Base-by-base conservation (phyloP, 2,797 vertebrate genomes). In the Lithobates sylvaticus region DNA sequence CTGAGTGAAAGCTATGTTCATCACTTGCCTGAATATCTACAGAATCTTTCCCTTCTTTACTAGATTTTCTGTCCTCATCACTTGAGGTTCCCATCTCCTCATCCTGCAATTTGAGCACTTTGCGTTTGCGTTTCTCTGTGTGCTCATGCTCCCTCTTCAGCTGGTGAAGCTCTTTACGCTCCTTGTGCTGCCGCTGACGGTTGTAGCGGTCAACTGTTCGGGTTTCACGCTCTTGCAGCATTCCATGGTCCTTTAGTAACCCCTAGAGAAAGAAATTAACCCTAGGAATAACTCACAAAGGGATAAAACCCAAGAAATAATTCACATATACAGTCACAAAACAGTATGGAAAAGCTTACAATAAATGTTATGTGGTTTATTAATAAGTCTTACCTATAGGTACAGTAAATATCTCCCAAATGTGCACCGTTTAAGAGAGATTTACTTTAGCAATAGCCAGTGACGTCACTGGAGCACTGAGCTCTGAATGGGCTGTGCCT, bases 1-100 rank as follows among this genome's bases (percentile, higher is more conserved):
- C 34, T 27, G 23, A 13, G 18, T 10, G 50, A 32, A 34, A 21
- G 47, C 26, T 18, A 12, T 1, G 36, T n/a, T 21, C 6, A n/a
- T 26, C 32, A 42, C 84, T 82, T 76, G 96, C 97, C 97, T 98
- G 97, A 88, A 98, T 97, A 91, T 99, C 97, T 80, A 97, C 18
- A 0, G 78, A 32, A 23, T 92, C 76, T 3, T 85, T 93, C 23
- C 70, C 85, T n/a, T 26, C 92, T 72, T 74, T 89, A 39, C n/a
- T 0, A 29, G 42, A 82, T 4, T 61, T 77, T 1, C 10, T 50
- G 0, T 82, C 58, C 0, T 0, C 69, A 0, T 94, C 93, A 0
- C 96, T 96, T 0, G 96, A 96, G 3, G 95, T 97, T 0, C 94
- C 94, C 0, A 84, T 94, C 0, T 86, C 80, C 2, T 93, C 94